phyloP scores from a whole-genome alignment of 2,888 invertebrate genomes.

The Ornithoptera priamus region DNA sequence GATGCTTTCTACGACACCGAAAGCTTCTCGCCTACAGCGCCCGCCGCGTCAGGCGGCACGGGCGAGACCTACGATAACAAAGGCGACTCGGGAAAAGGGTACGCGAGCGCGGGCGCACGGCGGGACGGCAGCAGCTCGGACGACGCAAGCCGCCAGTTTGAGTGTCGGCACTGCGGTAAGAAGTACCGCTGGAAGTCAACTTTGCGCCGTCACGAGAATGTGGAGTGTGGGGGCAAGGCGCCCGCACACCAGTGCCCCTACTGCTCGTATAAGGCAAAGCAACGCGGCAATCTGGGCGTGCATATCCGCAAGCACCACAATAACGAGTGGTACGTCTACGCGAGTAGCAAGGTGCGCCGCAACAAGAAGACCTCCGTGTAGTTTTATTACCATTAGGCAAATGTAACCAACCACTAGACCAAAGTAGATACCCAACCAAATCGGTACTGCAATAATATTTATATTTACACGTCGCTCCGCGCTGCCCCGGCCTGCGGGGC shows the following conservation, averaged over 20 bases:
- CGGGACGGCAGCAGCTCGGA: conserved; percentile 54
- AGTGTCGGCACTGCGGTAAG: conserved; percentile 91
- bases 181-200: conserved; percentile 93
- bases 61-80: conserved; percentile 62
- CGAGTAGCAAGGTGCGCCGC: conserved; percentile 71
- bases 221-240: conserved; percentile 91
- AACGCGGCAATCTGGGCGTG: conserved; percentile 89
- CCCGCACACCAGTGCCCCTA: conserved; percentile 90
- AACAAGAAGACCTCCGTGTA: conserved; percentile 60
- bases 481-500: too few relatives aligned
- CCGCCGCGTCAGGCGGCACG: conserved; percentile 41
- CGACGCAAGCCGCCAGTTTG: conserved; percentile 82
- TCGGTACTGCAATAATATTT: conserved; percentile 77
- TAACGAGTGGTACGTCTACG: conserved; percentile 76
- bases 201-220: conserved; percentile 89
- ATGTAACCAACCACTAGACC: conserved; percentile 54
- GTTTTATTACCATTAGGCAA: conserved; percentile 23
- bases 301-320: conserved; percentile 90
- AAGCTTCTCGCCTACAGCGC: conserved; percentile 24
- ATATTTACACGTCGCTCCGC: conserved; percentile 49
- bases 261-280: conserved; percentile 89
- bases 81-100: conserved; percentile 36
- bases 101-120: conserved; percentile 34
- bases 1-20: conserved; percentile 53
- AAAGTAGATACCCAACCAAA: conserved; percentile 77